Conservation (phyloP, 1,140 invertebrate species). For the Dinothrombium tinctorium region DNA sequence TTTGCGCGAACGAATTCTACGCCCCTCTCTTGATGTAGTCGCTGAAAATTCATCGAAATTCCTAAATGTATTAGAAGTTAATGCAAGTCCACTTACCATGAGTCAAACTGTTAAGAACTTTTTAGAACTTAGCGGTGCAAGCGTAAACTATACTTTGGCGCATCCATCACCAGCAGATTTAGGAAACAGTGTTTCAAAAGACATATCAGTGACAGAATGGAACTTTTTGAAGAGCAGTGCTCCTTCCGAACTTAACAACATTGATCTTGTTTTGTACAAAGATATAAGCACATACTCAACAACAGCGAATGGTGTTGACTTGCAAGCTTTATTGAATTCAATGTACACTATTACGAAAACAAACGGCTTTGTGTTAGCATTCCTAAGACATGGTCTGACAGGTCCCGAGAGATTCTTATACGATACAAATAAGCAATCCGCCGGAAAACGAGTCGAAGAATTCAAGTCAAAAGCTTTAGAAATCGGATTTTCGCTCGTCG, state of each 20-base stretch:
- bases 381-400: constrained; percentile 36
- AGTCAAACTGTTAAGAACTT: constrained; percentile 16
- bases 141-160: constrained; percentile 21
- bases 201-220: constrained; percentile 18
- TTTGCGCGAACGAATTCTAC: constrained; percentile 17
- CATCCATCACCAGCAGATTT: constrained; percentile 18
- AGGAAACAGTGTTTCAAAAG: constrained; percentile 8
- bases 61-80: constrained; percentile 49
- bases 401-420: constrained; percentile 16
- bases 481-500: constrained; percentile 1
- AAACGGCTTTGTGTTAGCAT: constrained; percentile 47
- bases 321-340: constrained; percentile 18
- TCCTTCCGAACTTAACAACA: constrained; percentile 11
- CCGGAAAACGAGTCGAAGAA: not conserved
- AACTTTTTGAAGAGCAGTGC: constrained; percentile 15
- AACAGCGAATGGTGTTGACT: constrained; percentile 17
- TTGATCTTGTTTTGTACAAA: constrained; percentile 20
- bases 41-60: constrained; percentile 51
- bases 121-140: constrained; percentile 19
- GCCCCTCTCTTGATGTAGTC: constrained; percentile 38
- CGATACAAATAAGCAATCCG: not conserved
- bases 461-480: constrained; percentile 2
- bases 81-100: constrained; percentile 16
- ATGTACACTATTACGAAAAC: constrained; percentile 29
- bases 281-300: constrained; percentile 14